Conservation (phyloP, 2,797 vertebrate genomes). For the Sphaeramia orbicularis region DNA sequence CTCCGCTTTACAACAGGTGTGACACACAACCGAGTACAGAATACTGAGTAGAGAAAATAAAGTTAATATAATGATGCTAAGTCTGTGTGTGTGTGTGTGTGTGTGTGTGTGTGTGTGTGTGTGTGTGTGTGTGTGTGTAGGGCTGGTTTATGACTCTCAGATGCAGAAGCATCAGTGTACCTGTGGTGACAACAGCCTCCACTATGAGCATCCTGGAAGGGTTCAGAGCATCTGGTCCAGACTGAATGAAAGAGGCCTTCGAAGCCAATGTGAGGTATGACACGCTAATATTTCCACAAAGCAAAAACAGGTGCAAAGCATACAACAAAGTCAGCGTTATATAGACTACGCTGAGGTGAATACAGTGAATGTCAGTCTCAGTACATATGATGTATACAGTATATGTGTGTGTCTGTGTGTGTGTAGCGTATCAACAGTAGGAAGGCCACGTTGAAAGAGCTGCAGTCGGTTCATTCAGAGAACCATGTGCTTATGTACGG, state of each 20-base stretch:
- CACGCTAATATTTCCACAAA: not conserved
- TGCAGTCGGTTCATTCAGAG: slow-evolving; percentile 89
- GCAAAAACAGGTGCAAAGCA: slow-evolving; percentile 6
- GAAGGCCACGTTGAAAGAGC: slow-evolving; percentile 91
- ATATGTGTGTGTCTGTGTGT: slow-evolving; percentile 30
- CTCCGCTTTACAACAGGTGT: slow-evolving; percentile 91
- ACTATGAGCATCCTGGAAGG: slow-evolving; percentile 90
- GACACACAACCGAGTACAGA: not conserved
- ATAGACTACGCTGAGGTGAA: not conserved
- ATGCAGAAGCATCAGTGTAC: slow-evolving; percentile 94
- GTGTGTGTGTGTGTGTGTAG: slow-evolving; percentile 72
- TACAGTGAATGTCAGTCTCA: too few species aligned
- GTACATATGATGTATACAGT: not conserved
- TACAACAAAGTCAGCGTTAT: not conserved
- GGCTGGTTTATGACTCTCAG: slow-evolving; percentile 91
- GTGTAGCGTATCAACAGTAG: slow-evolving; percentile 84
- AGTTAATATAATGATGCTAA: not conserved
- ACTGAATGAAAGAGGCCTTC: slow-evolving; percentile 90
- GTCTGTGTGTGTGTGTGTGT: slow-evolving; percentile 28
- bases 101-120: slow-evolving; percentile 28
- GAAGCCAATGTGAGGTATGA: slow-evolving; percentile 90
- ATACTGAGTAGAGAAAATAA: not conserved
- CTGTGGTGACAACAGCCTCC: slow-evolving; percentile 91
- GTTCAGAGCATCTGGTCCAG: slow-evolving; percentile 95
- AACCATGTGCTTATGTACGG: slow-evolving; percentile 89